Evolutionary conservation across 1,140 invertebrate genomes (phyloP), one percentile per base, ranked within the genome.

Genomic region (Calliphora vicina): DNA sequence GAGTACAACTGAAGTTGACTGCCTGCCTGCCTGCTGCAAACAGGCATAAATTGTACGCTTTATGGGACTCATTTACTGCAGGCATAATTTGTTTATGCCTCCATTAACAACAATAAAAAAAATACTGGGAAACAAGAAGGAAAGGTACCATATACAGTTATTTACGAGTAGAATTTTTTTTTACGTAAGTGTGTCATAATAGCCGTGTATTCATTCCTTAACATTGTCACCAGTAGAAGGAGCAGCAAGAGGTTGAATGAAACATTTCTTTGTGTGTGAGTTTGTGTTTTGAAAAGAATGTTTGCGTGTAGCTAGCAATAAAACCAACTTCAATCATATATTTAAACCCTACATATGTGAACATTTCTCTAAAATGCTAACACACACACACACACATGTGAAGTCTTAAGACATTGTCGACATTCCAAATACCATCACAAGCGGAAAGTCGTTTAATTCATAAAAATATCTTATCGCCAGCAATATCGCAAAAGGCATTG

Each of bases 51-150:
- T 76, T 76, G 73, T 76, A 25, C 73, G 73, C 15, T 76, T 76
- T 76, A 76, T 76, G 73, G 17, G 29, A 42, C 73, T 76, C 73
- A 42, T 76, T 42, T 76, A 76, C 73, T 76, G 73, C 73, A 76
- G 73, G 73, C 73, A 42, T 76, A 76, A 76, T 76, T 76, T 76
- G 73, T 76, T 76, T 76, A 76, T 42, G 17, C 73, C 35, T 5
- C 29, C 73, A 76, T 73, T 73, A 73, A 73, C n/a, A 35, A 5
- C 35, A 35, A 35, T 8, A 35, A 0, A 35, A 35, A 35, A 35
- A 35, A 35, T 0, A 2, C 6, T 29, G 29, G 29, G 35, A 6
- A 35, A 35, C 6, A 35, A 35, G 35, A 0, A 6, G 35, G 35
- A 35, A 73, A 27, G 71, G 45, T 50, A 50, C 4, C 13, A 50